These are phyloP conservation scores for Jaculus jaculus DNA, from an alignment of 2,113 vertebrate species.

Conservation along the genomic window DNA sequence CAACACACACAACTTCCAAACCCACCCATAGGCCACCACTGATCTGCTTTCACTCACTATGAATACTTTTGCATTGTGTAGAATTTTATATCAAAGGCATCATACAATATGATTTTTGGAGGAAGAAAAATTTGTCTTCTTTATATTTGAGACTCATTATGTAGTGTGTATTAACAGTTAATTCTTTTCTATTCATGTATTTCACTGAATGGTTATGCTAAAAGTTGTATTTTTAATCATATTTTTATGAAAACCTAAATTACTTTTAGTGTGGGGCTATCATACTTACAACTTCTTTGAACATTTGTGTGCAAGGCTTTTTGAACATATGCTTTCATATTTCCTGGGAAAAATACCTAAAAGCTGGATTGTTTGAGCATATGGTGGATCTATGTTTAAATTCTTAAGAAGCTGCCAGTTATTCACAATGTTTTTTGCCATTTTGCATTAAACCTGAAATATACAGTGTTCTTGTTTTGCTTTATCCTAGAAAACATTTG, in stretches of 20 bases:
- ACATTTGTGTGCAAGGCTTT: background rate
- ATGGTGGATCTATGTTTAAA: conserved; percentile 42
- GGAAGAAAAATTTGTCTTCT: background rate
- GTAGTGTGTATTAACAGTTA: background rate
- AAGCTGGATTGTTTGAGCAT: background rate
- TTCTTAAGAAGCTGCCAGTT: background rate
- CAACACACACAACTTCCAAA: background rate
- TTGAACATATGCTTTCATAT: conserved; percentile 14
- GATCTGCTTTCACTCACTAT: background rate
- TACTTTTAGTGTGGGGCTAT: background rate
- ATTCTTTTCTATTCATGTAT: background rate
- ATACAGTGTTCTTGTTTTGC: background rate
- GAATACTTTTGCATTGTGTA: background rate
- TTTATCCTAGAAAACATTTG: background rate
- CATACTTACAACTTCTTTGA: background rate
- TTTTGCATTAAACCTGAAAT: background rate
- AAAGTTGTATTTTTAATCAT: conserved; percentile 12
- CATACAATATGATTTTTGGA: background rate
- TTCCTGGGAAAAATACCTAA: conserved; percentile 1
- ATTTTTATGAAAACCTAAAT: conserved; percentile 35
- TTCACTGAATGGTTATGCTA: background rate
- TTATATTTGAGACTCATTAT: background rate
- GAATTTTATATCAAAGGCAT: background rate
- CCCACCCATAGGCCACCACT: background rate
- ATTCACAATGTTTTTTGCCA: background rate